Evolutionary conservation across 2,888 invertebrate species (phyloP), one percentile per base, ranked within the genome.

Genomic region (Xanthorhoe spadicearia): DNA sequence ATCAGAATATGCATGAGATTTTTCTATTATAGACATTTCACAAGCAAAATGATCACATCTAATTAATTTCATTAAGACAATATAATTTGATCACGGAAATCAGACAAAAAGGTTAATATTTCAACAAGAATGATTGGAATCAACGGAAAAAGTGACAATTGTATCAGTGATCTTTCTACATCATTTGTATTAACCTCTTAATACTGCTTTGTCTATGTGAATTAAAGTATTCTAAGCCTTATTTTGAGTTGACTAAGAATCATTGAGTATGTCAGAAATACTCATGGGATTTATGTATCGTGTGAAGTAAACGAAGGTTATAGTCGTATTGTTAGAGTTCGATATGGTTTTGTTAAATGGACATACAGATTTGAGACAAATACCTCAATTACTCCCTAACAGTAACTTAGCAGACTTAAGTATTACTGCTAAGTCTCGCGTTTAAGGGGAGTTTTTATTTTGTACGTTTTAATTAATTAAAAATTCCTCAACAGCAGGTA

Each of bases 161-260:
- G 18, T 65, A 72, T 76, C 68, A 61, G 56, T 69, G 59, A 73
- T 70, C 63, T 73, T 73, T 68, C 69, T 68, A 60, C 70, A 76
- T 67, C 61, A 51, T 60, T 62, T 56, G 28, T 50, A 17, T 59
- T 38, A 50, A 60, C 49, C 15, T 51, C 13, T 2, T 2, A 7
- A 32, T 10, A 49, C 52, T 18, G 49, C 18, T 8, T 43, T 52
- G 6, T 15, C 2, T 17, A 15, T 48, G 2, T 15, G 38, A 43
- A 13, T 48, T 17, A 48, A 15, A 48, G 15, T 6, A 17, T 18
- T 46, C 0, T 7, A n/a, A 3, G 17, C 57, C 23, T 32, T 63
- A 52, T 51, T 19, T 10, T 6, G n/a, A 4, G 8, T 6, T 0
- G 3, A 4, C 9, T 28, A 53, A 49, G 35, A 17, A 18, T 38